These are phyloP conservation scores for Microplitis demolitor DNA, from an alignment of 1,140 invertebrate species.

Conservation along the genomic window DNA sequence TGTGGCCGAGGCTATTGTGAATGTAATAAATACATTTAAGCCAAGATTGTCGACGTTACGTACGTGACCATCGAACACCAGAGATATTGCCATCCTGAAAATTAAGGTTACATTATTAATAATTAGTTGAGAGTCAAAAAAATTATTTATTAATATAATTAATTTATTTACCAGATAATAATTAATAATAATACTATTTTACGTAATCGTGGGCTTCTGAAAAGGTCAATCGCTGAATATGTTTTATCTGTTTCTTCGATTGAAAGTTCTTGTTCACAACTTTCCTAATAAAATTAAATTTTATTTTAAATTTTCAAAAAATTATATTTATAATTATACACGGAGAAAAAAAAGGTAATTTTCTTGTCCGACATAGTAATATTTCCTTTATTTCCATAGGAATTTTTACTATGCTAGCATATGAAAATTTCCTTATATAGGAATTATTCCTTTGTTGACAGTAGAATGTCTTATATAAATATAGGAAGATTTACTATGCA, in stretches of 20 bases:
- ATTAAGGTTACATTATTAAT: background rate
- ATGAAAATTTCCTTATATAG: no score
- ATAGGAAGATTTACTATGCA: no score
- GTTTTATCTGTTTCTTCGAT: conserved; percentile 70
- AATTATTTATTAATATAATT: background rate
- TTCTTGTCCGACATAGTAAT: no score
- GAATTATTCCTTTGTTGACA: no score
- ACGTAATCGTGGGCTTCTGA: conserved; percentile 73
- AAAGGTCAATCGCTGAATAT: conserved; percentile 80
- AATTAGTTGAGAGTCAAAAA: background rate
- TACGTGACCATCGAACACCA: conserved; percentile 87
- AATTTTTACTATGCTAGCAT: no score
- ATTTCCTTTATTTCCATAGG: no score
- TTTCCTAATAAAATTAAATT: conserved; percentile 62
- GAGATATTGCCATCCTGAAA: conserved; percentile 77
- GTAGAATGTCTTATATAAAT: no score
- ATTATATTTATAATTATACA: background rate
- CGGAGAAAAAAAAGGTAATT: background rate
- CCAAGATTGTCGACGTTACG: conserved; percentile 81
- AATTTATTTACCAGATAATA: conserved; percentile 69
- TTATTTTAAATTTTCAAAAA: background rate
- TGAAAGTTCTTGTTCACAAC: conserved; percentile 67
- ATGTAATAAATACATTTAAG: conserved; percentile 80
- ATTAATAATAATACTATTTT: conserved; percentile 76
- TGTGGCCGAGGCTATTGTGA: conserved; percentile 80